A percentile compares a stretch with the other conserved stretches of the same genome.
These are phyloP conservation scores for Xylota sylvarum DNA, from an alignment of 2,888 invertebrate genomes.

Conservation along the genomic window DNA sequence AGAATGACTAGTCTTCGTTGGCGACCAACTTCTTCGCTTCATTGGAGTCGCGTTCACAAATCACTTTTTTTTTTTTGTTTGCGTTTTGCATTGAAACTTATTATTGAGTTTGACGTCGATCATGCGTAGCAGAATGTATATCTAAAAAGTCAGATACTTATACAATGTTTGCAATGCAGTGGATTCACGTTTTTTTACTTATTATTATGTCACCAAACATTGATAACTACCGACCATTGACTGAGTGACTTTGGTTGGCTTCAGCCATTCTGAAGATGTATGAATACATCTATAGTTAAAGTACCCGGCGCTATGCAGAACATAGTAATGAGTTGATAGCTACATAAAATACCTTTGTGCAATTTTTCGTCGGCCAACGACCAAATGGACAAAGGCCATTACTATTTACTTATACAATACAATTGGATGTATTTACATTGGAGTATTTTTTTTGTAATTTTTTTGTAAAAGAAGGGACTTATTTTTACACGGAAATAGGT, in stretches of 20 bases:
- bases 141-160: constrained; percentile 21
- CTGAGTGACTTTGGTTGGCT: constrained; percentile 48
- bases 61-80: constrained; percentile 16
- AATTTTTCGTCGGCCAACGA: not conserved
- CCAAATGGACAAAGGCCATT: not conserved
- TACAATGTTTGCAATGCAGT: not conserved
- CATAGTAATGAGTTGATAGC: constrained; percentile 11
- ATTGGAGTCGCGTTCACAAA: constrained; percentile 38
- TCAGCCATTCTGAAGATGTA: not conserved
- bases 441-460: no score
- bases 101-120: constrained; percentile 35
- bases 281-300: not conserved
- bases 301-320: constrained; percentile 18
- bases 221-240: constrained; percentile 34
- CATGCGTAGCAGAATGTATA: constrained; percentile 56
- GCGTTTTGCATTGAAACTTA: constrained; percentile 34
- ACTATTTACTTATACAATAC: not conserved
- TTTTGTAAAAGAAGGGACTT: no score
- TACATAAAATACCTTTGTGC: not conserved
- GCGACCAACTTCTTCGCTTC: constrained; percentile 61
- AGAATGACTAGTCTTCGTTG: constrained; percentile 69
- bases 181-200: constrained; percentile 10
- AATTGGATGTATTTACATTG: no score
- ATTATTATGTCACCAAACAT: constrained; percentile 40
- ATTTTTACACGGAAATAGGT: no score